Evolutionary conservation across 2,113 vertebrate genomes (phyloP).

Genomic region (Sphaerodactylus townsendi): DNA sequence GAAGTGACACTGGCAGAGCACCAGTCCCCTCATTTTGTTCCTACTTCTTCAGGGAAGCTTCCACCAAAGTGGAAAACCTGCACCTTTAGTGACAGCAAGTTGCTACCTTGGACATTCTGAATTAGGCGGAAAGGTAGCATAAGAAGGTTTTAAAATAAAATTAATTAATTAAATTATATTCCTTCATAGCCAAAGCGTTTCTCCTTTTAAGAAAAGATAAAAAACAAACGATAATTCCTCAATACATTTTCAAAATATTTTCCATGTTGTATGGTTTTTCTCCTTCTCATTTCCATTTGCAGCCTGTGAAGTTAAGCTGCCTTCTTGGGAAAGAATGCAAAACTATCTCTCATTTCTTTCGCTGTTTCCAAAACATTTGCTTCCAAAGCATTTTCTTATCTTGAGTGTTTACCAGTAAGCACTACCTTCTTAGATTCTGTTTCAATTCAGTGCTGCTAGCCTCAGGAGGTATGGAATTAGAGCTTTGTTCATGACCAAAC

Average conservation of each 20-base stretch:
- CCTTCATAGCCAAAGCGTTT: too few species aligned
- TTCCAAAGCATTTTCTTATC: conserved; percentile 22
- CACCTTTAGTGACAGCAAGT: too few species aligned
- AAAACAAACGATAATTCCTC: background rate
- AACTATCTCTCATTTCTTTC: background rate
- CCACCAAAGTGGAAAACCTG: too few species aligned
- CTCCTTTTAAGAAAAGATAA: background rate
- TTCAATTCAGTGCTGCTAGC: conserved; percentile 31
- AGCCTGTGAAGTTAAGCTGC: background rate
- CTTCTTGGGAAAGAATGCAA: conserved; percentile 7
- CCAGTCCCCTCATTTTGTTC: too few species aligned
- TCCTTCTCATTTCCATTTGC: background rate
- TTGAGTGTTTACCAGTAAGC: conserved; percentile 31
- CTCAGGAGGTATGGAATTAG: conserved; percentile 36
- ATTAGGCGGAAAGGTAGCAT: too few species aligned
- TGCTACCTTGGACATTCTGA: too few species aligned
- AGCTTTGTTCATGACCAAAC: conserved; percentile 51
- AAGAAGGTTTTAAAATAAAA: too few species aligned
- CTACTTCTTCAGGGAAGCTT: too few species aligned
- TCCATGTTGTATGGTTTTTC: background rate
- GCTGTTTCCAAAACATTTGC: conserved; percentile 14
- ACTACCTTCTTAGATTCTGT: conserved; percentile 19
- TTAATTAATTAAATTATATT: too few species aligned
- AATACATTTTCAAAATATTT: background rate
- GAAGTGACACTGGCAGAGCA: too few species aligned